Base-by-base conservation (phyloP, 2,113 vertebrate genomes). In the Ginglymostoma cirratum region DNA sequence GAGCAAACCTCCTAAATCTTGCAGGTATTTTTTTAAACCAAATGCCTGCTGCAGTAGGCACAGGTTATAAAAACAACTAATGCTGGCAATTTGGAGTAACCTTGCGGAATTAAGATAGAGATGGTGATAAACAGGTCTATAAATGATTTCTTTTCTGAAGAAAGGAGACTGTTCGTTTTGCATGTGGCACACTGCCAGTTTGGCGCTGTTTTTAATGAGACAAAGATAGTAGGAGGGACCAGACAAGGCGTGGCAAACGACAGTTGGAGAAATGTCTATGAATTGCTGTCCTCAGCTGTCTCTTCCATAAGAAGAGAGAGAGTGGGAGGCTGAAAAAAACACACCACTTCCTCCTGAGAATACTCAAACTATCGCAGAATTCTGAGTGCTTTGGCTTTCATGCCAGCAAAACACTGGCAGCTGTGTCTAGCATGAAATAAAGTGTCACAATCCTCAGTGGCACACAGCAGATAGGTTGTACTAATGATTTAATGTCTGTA, bases 151-250 rank as follows among this genome's bases (percentile, higher is more conserved):
- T 94, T 83, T 69, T 95, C 45, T 72, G 76, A n/a, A 93, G 42
- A 38, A 61, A 67, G 61, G 66, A 52, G 72, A 95, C 96, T 65
- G 10, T 94, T 72, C 97, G 97, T 96, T 96, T 96, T 97, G 96
- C 96, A 76, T n/a, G 5, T 96, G 97, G 97, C 96, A 42, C 42
- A 65, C 94, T 96, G 97, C 97, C 97, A 97, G 96, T 65, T 93
- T 96, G 96, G 96, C 96, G 96, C 96, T 97, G 96, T 96, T 96
- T 97, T 96, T 96, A 83, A 83, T 97, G 96, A 97, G 96, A 96
- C 96, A 96, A 96, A 97, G 97, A 97, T 96, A 96, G 97, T 97
- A 97, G 97, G 97, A 97, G 97, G 97, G 96, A 96, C 97, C 96
- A 96, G 96, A 96, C 96, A 96, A 96, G 97, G 97, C 96, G 96